These are phyloP conservation scores for Euwallacea similis DNA, from an alignment of 1,140 invertebrate genomes.

Conservation along the genomic window DNA sequence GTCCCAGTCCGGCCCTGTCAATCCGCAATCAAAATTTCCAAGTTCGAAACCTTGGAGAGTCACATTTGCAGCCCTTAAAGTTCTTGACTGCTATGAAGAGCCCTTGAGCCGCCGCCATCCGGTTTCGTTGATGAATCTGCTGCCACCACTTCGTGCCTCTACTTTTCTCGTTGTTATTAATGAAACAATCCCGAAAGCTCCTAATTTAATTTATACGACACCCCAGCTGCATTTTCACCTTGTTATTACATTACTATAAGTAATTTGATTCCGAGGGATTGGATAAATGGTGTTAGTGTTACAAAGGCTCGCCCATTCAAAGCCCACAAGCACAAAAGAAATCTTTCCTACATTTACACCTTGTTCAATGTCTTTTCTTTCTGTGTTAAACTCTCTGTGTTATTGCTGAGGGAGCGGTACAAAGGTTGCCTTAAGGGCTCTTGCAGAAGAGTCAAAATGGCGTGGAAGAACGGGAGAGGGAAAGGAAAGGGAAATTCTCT, in stretches of 20 bases:
- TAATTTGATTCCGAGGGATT: slow-evolving; percentile 39
- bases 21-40: neutral
- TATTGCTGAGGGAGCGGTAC: neutral
- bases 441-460: slow-evolving; percentile 18
- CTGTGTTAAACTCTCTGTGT: slow-evolving; percentile 29
- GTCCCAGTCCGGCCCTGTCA: too few species aligned
- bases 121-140: slow-evolving; percentile 9
- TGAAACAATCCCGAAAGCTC: neutral
- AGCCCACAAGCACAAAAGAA: slow-evolving; percentile 27
- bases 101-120: neutral
- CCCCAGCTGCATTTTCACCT: slow-evolving; percentile 14
- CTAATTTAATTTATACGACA: slow-evolving; percentile 13
- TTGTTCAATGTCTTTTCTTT: slow-evolving; percentile 31
- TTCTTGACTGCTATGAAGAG: slow-evolving; percentile 10
- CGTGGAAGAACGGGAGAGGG: neutral
- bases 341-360: slow-evolving; percentile 42
- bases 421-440: slow-evolving; percentile 7
- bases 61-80: slow-evolving; percentile 4
- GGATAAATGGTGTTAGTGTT: slow-evolving; percentile 40
- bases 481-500: neutral
- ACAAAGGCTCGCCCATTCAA: slow-evolving; percentile 41
- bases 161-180: neutral
- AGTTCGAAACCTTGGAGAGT: neutral
- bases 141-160: neutral
- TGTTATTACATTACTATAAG: slow-evolving; percentile 14